Conservation (phyloP, 1,140 invertebrate genomes). For the Archivesica marissinica region DNA sequence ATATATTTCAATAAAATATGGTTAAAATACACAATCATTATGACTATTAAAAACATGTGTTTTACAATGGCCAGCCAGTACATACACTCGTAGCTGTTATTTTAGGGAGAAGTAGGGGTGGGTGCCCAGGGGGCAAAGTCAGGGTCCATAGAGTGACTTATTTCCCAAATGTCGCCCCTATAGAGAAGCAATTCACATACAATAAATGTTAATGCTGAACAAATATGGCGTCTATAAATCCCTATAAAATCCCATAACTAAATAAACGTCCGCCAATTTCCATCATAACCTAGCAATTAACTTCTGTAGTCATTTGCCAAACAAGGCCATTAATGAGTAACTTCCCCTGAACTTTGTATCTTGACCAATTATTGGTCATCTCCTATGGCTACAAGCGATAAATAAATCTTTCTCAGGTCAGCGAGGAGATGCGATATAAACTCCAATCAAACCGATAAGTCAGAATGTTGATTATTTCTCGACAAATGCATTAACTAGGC, state of each 20-base stretch:
- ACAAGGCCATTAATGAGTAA: conserved; percentile 11
- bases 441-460: not conserved
- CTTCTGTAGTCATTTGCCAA: not conserved
- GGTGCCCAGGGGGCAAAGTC: too few species aligned
- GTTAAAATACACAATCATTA: too few species aligned
- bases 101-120: too few species aligned
- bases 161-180: too few species aligned
- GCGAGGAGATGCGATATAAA: not conserved
- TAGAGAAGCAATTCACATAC: too few species aligned
- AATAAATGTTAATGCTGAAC: too few species aligned
- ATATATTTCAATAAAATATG: too few species aligned
- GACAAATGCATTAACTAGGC: not conserved
- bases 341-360: not conserved
- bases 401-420: not conserved
- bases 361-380: not conserved
- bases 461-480: not conserved
- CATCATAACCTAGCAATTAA: not conserved
- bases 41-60: too few species aligned
- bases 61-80: too few species aligned
- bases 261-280: not conserved
- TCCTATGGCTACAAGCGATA: conserved; percentile 4
- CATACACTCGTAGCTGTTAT: too few species aligned
- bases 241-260: not conserved
- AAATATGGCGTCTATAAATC: not conserved
- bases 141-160: too few species aligned